These are phyloP conservation scores for Coecobrya sp. DNA, from an alignment of 2,888 invertebrate species.

Conservation along the genomic window DNA sequence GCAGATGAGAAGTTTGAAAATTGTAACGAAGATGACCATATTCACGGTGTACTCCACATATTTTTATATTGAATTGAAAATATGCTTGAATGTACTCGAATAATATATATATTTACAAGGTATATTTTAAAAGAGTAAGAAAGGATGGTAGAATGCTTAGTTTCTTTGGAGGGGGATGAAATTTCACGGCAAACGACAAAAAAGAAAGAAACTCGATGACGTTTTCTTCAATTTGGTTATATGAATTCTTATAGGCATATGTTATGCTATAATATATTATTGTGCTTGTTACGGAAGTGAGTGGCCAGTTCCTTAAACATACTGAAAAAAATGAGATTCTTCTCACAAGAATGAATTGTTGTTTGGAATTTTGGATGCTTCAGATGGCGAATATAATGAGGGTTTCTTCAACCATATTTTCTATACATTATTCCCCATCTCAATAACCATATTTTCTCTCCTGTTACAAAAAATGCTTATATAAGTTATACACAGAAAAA, in stretches of 20 bases:
- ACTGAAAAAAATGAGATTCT: conserved; percentile 50
- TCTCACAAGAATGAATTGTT: conserved; percentile 41
- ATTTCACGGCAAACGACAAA: conserved; percentile 74
- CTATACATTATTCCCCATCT: not conserved
- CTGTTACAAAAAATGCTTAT: conserved; percentile 38
- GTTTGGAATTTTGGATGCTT: conserved; percentile 35
- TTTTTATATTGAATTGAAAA: not conserved
- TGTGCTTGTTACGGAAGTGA: conserved; percentile 67
- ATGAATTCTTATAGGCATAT: too few relatives aligned
- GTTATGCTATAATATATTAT: not conserved
- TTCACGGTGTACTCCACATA: not conserved
- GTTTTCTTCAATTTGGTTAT: not conserved
- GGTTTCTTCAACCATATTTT: not conserved
- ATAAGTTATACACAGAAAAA: conserved; percentile 43
- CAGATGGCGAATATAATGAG: not conserved
- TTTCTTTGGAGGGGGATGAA: conserved; percentile 67
- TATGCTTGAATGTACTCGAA: not conserved
- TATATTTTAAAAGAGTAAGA: not conserved
- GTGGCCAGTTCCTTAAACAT: conserved; percentile 25
- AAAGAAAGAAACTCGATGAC: conserved; percentile 22
- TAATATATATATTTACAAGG: not conserved
- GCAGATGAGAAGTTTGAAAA: conserved; percentile 62
- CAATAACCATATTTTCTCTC: not conserved
- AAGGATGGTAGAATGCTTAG: conserved; percentile 21
- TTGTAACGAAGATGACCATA: conserved; percentile 52